Evolutionary conservation across 2,797 vertebrate genomes (phyloP), one percentile per base, ranked within the genome.

Genomic region (Sebastes glaucus): DNA sequence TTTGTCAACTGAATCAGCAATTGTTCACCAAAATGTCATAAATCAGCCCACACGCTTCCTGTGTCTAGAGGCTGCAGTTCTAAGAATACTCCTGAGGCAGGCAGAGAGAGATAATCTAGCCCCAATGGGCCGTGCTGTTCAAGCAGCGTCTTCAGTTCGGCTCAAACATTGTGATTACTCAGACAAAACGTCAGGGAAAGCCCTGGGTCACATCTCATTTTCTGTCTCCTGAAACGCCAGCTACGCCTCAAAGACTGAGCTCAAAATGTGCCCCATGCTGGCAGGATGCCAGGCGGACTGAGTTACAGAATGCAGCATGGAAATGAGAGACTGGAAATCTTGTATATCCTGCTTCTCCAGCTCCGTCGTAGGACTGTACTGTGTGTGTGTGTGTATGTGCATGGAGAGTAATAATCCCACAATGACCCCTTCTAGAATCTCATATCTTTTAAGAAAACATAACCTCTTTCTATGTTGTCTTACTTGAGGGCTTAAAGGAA

Each of bases 121-220:
- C 78, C 81, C 49, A 69, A 65, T 56, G 32, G 60, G 11, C 61
- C 28, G 2, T 14, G 30, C 53, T 42, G 13, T 74, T 73, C 42
- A 69, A 61, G 66, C 61, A 57, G 32, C 38, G 11, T 57, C 62
- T 75, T 67, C 55, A 33, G 2, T 16, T 62, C 42, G 59, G 35
- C 71, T 53, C n/a, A 70, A 70, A 72, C 73, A 30, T 78, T 76
- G 79, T 80, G 77, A 82, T 89, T 81, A 69, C 38, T 79, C 49
- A 53, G 78, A n/a, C 56, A 69, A 49, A 67, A 77, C 80, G 83
- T 84, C 69, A 83, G 74, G 16, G 63, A 71, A 78, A 78, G 67
- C 16, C 67, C 60, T 66, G 56, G 68, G 77, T 81, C 77, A 71
- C 76, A 32, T 83, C 66, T 88, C 57, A 73, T 86, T 82, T 88